Base-by-base conservation (phyloP, 1,140 invertebrate genomes). In the Diplogasteroides magnus region DNA sequence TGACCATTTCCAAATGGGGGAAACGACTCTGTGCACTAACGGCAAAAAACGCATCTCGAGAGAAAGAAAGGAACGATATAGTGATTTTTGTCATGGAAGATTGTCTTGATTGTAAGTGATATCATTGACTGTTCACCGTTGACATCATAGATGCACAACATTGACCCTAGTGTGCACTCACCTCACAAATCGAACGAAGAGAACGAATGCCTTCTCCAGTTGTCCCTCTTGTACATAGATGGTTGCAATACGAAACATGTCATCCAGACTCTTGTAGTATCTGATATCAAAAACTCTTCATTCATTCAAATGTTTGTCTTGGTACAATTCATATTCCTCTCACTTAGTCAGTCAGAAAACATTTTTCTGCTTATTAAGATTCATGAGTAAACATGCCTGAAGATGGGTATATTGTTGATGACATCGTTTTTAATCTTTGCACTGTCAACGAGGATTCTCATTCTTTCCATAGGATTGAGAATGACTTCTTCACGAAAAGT, bases 341-440 rank as follows among this genome's bases (percentile, higher is more conserved):
- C 0, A 61, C 14, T 19, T 19, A 61, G 0, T 61, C 14, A 61
- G 27, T 15, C 19, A 19, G 27, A 19, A 28, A 15, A 15, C n/a
- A 19, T 61, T 15, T 61, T n/a, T n/a, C n/a, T n/a, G n/a, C n/a
- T n/a, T n/a, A n/a, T n/a, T n/a, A n/a, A n/a, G n/a, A n/a, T n/a
- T 13, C 23, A 13, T 6, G 28, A n/a, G 23, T 15, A 29, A 64
- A n/a, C n/a, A 3, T 71, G 72, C 69, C 69, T 70, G 2, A 28
- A 27, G 19, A 71, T 31, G 55, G 69, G 69, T 6, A 71, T 48
- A 15, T 73, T 31, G 56, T 69, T 32, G 2, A 26, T 14, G 69
- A 58, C 28, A 14, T 64, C 23, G 19, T 73, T 48, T 6, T 23
- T 19, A 14, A 26, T 23, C 26, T 71, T 61, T 2, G 69, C 31